Conservation (phyloP, 2,888 invertebrate genomes). For the Drosophila peninsularis region DNA sequence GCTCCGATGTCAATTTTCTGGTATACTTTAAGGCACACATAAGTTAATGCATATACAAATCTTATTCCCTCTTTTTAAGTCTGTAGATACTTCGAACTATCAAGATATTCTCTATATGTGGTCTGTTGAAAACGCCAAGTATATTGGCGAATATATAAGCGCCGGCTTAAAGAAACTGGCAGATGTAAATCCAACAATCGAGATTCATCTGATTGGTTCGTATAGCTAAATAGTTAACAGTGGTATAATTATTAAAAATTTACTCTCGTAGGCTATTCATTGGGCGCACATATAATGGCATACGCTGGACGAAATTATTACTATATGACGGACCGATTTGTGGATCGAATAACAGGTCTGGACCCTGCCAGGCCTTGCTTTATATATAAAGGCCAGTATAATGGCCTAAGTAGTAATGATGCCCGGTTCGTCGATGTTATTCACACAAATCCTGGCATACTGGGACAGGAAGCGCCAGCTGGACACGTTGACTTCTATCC, state of each 20-base stretch:
- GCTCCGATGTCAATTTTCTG: conserved; percentile 81
- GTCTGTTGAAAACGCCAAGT: conserved; percentile 81
- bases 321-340: background rate
- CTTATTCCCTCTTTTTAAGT: conserved; percentile 44
- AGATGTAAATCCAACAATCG: conserved; percentile 61
- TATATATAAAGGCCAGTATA: fast-evolving
- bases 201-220: conserved; percentile 79
- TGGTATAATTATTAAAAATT: background rate
- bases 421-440: conserved; percentile 14
- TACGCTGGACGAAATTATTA: background rate
- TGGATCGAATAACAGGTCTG: conserved; percentile 15
- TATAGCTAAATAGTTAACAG: background rate
- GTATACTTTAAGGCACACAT: conserved; percentile 45
- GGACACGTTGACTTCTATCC: conserved; percentile 20
- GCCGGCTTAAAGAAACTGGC: conserved; percentile 65
- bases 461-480: background rate
- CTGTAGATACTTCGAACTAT: conserved; percentile 74
- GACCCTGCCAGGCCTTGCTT: conserved; percentile 23
- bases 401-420: fast-evolving
- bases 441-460: conserved; percentile 13
- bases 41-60: background rate
- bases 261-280: conserved; percentile 4
- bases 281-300: conserved; percentile 13
- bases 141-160: conserved; percentile 74
- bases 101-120: conserved; percentile 81